A percentile compares a stretch with the other conserved stretches of the same genome.
phyloP scores from a whole-genome alignment of 2,113 vertebrate species.

The Cathartes aura region DNA sequence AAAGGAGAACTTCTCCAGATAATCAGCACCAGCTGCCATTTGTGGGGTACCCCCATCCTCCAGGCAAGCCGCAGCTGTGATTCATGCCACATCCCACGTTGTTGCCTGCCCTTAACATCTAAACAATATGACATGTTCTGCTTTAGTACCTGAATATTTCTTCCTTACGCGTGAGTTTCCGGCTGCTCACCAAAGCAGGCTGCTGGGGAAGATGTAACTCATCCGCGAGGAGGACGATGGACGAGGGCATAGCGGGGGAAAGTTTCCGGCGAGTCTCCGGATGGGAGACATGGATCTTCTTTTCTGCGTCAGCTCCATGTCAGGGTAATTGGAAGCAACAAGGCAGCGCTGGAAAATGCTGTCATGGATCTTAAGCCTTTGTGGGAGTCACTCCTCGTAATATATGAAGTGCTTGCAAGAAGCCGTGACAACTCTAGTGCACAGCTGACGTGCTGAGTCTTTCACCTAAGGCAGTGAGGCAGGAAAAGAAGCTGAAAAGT shows the following conservation, averaged over 20 bases:
- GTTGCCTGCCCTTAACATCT: background rate
- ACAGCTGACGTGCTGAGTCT: background rate
- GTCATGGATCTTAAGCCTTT: background rate
- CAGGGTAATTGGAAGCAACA: conserved; percentile 38
- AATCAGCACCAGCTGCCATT: conserved; percentile 32
- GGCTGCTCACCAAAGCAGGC: background rate
- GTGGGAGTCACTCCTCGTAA: background rate
- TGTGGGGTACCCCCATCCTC: background rate
- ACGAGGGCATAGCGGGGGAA: background rate
- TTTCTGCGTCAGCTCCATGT: background rate
- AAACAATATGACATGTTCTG: background rate
- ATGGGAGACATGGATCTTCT: background rate
- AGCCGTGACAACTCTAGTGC: background rate
- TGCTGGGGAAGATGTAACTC: background rate
- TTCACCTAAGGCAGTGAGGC: background rate
- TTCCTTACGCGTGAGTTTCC: background rate
- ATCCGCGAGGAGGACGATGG: accelerated
- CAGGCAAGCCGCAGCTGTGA: background rate
- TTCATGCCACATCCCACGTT: background rate
- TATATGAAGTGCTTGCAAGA: conserved; percentile 24
- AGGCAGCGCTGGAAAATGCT: background rate
- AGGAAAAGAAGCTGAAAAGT: background rate
- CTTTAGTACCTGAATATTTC: background rate
- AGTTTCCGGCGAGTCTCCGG: background rate
- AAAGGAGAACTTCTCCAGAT: background rate